phyloP scores from a whole-genome alignment of 2,797 vertebrate genomes.

The Ctenopoma kingsleyae region DNA sequence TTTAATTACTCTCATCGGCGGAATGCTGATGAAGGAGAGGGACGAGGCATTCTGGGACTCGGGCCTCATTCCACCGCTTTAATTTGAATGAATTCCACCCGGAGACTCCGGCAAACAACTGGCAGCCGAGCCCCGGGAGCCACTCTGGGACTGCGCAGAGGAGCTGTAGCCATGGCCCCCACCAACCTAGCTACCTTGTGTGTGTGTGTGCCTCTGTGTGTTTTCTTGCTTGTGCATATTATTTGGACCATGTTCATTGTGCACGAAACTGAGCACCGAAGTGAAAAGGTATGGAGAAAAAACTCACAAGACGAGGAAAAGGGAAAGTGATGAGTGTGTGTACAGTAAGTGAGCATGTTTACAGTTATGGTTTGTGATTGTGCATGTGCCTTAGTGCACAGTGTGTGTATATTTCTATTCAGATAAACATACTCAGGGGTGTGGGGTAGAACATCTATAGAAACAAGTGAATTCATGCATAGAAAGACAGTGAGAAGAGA shows the following conservation, averaged over 20 bases:
- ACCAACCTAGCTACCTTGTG: slow-evolving; percentile 78
- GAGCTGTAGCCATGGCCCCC: slow-evolving; percentile 82
- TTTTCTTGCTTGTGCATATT: slow-evolving; percentile 46
- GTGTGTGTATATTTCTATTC: slow-evolving; percentile 29
- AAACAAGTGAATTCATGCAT: slow-evolving; percentile 55
- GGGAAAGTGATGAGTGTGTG: slow-evolving; percentile 45
- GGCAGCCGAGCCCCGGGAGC: slow-evolving; percentile 97
- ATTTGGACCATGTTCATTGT: slow-evolving; percentile 45
- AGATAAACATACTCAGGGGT: slow-evolving; percentile 36
- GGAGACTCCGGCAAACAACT: slow-evolving; percentile 99
- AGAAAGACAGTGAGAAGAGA: slow-evolving; percentile 43
- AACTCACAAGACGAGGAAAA: slow-evolving; percentile 57
- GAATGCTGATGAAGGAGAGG: slow-evolving; percentile 99
- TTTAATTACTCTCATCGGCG: slow-evolving; percentile 99
- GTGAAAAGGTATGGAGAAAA: slow-evolving; percentile 52
- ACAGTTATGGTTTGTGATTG: slow-evolving; percentile 25
- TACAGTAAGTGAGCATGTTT: slow-evolving; percentile 33
- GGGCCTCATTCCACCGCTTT: slow-evolving; percentile 99
- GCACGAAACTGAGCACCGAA: slow-evolving; percentile 36
- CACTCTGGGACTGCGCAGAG: slow-evolving; percentile 90
- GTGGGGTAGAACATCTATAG: slow-evolving; percentile 57
- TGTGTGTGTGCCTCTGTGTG: slow-evolving; percentile 36
- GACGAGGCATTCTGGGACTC: slow-evolving; percentile 99
- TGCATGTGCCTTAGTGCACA: neutral
- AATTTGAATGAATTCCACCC: slow-evolving; percentile 99